Base-by-base conservation (phyloP, 2,797 vertebrate genomes). In the Enteromius anoplus region DNA sequence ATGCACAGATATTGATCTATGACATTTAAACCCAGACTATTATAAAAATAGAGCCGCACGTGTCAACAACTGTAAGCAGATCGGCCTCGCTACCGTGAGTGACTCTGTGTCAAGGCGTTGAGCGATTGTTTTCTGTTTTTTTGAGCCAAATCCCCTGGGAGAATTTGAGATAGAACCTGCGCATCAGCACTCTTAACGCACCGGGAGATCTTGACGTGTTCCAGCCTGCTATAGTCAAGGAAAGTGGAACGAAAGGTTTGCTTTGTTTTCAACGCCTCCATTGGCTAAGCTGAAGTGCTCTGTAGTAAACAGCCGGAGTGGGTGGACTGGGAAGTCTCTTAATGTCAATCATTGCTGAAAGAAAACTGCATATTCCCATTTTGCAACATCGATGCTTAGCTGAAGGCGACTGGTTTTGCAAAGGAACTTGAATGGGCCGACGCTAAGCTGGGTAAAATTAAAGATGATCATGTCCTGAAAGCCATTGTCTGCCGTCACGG, bases 361-460 rank as follows among this genome's bases (percentile, higher is more conserved):
- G 83, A 90, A 84, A 90, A 90, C 89, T 68, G 80, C 73, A 81
- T 64, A 29, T 72, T 86, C 79, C 80, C 76, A 70, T 55, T 75
- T 77, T 47, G 42, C 83, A 34, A 55, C 70, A 51, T 85, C 81
- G 55, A 86, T 86, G 82, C 80, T 80, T 72, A 78, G 87, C 89
- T 86, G 42, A 70, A 84, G 84, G 86, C 86, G 19, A 83, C 53
- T 78, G 58, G 68, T 73, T 85, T 80, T 55, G 40, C 69, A 45
- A 62, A 71, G 21, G 75, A 85, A 88, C 90, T 69, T n/a, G 84
- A 86, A 86, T 86, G 85, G 88, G 91, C 83, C 91, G 91, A 92
- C 90, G 68, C 89, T 93, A 93, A 93, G 93, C 91, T 91, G 80
- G 79, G 66, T 88, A 88, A 91, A 88, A 91, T 93, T 92, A 92